phyloP scores from a whole-genome alignment of 2,113 vertebrate species.

The Neogobius melanostomus region DNA sequence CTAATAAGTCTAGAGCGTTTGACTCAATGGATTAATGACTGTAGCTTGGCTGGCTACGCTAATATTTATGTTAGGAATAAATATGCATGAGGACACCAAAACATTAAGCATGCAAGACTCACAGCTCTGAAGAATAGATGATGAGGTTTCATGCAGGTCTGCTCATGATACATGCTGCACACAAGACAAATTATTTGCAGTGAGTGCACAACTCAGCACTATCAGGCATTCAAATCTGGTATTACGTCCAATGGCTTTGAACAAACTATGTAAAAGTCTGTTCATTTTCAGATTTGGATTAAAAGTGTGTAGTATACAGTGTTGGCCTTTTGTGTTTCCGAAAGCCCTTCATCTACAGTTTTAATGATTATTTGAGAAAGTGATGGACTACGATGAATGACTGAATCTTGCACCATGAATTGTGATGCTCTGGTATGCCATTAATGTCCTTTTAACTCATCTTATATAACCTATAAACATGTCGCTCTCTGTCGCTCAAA shows the following conservation, averaged over 20 bases:
- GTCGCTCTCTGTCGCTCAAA: no score
- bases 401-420: no score
- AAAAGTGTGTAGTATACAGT: not conserved
- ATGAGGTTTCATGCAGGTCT: slow-evolving; percentile 7
- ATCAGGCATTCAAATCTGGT: not conserved
- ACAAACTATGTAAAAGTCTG: not conserved
- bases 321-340: not conserved
- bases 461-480: no score
- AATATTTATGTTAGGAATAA: slow-evolving; percentile 28
- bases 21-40: slow-evolving; percentile 8
- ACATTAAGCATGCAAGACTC: slow-evolving; percentile 16
- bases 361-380: no score
- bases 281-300: not conserved
- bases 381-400: no score
- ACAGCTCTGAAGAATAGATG: slow-evolving; percentile 9
- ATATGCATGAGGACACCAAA: slow-evolving; percentile 29
- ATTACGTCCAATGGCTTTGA: not conserved
- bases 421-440: no score
- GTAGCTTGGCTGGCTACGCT: not conserved
- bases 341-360: not conserved
- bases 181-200: slow-evolving; percentile 1
- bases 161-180: slow-evolving; percentile 4
- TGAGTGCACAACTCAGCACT: not conserved
- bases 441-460: no score
- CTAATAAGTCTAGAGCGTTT: not conserved